Evolutionary conservation across 2,888 invertebrate genomes (phyloP), one percentile per base, ranked within the genome.

Genomic region (Molanna angustata): DNA sequence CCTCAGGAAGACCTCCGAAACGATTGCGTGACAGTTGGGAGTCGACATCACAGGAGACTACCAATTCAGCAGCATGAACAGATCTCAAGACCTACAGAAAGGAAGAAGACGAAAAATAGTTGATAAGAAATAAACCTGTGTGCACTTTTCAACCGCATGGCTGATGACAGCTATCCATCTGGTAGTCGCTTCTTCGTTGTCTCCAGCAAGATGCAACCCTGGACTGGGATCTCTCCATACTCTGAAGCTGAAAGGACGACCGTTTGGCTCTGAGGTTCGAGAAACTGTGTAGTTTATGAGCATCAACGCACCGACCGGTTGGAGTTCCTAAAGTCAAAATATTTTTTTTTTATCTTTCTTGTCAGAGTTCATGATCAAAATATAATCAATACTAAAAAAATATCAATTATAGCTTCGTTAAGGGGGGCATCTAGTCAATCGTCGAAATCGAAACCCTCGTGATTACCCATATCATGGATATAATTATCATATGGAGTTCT

Each of bases 221-320:
- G 83, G 83, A 22, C 84, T 85, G 61, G 85, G 88, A 46, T 81
- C 82, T 58, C 85, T 83, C 65, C 82, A 82, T 59, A 89, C 74
- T 60, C 84, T 79, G 64, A 90, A 87, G 53, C 86, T 84, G 67
- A 86, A 83, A 2, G 83, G 76, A 58, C 82, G 78, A n/a, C 80
- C 85, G 9, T 73, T 76, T 40, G 84, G 81, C 2, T 74, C 73
- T 21, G 62, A 62, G 33, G 82, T 78, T 49, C 75, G 72, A 43
- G 74, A 74, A 6, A 94, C 82, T 55, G 84, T 84, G 69, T 92
- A 93, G 67, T 91, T 90, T 37, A 87, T 83, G 57, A 94, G 78
- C 79, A 91, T 88, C 60, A 94, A 81, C 13, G 94, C 94, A 57
- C 94, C 94, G 37, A 94, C 86, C 51, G 94, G 94, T 69, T 90